A percentile compares a stretch with the other conserved stretches of the same genome.
These are phyloP conservation scores for Tetrao urogallus DNA, from an alignment of 2,113 vertebrate genomes.

Conservation along the genomic window DNA sequence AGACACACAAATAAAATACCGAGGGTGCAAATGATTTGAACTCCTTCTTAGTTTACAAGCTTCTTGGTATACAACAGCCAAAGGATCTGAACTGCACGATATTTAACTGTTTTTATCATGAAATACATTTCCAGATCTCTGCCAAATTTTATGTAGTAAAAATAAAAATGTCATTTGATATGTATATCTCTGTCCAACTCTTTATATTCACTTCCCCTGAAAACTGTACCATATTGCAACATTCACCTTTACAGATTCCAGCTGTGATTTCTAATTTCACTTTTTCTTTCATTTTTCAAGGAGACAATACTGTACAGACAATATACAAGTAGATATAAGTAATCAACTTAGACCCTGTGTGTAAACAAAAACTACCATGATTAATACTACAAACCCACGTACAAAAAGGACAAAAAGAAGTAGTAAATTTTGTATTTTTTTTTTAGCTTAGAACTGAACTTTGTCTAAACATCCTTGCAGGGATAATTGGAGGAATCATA, in stretches of 20 bases:
- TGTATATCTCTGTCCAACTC: neutral
- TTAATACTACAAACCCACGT: neutral
- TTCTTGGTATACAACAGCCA: neutral
- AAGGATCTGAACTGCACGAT: neutral
- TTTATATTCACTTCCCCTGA: neutral
- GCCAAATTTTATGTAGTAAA: neutral
- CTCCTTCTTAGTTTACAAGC: neutral
- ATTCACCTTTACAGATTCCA: constrained; percentile 27
- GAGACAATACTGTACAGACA: neutral
- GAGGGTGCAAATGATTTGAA: neutral
- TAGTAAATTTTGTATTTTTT: neutral
- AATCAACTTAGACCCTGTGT: neutral
- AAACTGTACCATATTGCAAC: constrained; percentile 25
- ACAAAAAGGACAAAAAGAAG: neutral
- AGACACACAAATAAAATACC: neutral
- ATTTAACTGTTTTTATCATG: neutral
- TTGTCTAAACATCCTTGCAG: neutral
- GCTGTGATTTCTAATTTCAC: neutral
- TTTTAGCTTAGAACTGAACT: neutral
- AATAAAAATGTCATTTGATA: neutral
- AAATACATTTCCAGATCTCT: neutral
- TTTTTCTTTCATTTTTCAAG: neutral
- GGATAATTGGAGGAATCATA: neutral
- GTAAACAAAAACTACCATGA: constrained; percentile 18
- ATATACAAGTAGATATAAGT: constrained; percentile 18